Conservation (phyloP, 2,888 invertebrate species). For the Cremastobaeus sp. region DNA sequence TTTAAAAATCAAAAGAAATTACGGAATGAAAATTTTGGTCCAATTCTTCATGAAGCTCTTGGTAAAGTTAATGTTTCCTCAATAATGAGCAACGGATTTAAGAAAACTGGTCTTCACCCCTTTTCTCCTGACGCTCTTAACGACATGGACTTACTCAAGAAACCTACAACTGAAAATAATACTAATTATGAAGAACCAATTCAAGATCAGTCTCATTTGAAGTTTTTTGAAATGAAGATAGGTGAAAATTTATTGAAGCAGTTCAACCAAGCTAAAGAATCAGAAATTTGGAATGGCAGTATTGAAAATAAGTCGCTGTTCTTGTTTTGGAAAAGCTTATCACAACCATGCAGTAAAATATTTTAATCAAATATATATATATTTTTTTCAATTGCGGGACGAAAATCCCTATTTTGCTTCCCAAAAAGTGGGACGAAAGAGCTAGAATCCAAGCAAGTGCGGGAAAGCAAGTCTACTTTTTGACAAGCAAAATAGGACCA, state of each 20-base stretch:
- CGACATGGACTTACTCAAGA: conserved; percentile 5
- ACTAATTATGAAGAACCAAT: background rate
- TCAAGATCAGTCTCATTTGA: background rate
- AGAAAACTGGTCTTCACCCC: conserved; percentile 24
- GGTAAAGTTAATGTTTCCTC: background rate
- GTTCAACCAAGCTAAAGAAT: conserved; percentile 2
- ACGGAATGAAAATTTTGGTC: conserved; percentile 1
- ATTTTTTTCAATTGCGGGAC: no score
- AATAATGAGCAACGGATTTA: conserved; percentile 28
- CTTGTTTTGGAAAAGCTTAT: conserved; percentile 12
- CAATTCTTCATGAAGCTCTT: background rate
- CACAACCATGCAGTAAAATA: no score
- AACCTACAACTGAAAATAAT: conserved; percentile 1
- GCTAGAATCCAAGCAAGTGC: no score
- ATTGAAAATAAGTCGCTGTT: conserved; percentile 18
- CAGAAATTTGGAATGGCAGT: conserved; percentile 15
- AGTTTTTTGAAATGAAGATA: conserved; percentile 5
- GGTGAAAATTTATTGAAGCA: conserved; percentile 6
- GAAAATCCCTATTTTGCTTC: no score
- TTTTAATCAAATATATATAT: no score
- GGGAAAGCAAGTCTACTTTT: no score
- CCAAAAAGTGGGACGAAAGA: no score
- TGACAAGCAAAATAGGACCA: no score
- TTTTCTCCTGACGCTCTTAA: conserved; percentile 19
- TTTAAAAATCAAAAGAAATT: conserved; percentile 4